Evolutionary conservation across 2,797 vertebrate species (phyloP), one percentile per base, ranked within the genome.

Genomic region (Natrix natrix): DNA sequence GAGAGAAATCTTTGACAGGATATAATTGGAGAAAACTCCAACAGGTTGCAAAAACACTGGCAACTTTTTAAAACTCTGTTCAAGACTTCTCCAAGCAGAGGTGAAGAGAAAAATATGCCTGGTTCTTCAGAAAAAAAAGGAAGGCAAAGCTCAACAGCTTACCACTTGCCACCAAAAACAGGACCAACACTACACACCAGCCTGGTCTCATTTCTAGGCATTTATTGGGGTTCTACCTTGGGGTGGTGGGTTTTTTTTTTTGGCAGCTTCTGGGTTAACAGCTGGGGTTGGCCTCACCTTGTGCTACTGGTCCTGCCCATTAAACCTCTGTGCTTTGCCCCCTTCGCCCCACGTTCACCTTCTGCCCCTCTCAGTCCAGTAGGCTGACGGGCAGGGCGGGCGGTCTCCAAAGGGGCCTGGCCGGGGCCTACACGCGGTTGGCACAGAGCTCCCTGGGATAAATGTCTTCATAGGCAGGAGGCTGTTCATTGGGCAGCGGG

Each of bases 391-490:
- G 98, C 98, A 97, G 94, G 96, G 98, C 97, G 95, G 97, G 92
- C 93, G 32, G 37, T 12, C 37, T 92, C 92, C 91, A 4, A 4
- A 48, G 83, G 78, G 28, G 63, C 11, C 61, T 37, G 91, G 52
- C 43, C 92, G 8, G 83, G 26, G 87, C 95, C 95, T 95, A 98
- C 93, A 95, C 95, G 94, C 96, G 95, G 96, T 95, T 96, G 95
- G 97, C 95, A 94, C 98, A 94, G 59, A 97, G 96, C 95, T 98
- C 98, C 57, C 97, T 97, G 83, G 99, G 98, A 96, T 98, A 99
- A 96, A 99, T 98, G 95, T 99, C 98, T 78, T 99, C 99, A 92
- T 99, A 99, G 0, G 98, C 98, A 8, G 99, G 99, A 17, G 99
- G 98, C 92, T 98, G 98, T 94, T 99, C 98, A 93, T 97, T 98